Evolutionary conservation across 2,797 vertebrate species (phyloP), one percentile per base, ranked within the genome.

Genomic region (Falco columbarius): DNA sequence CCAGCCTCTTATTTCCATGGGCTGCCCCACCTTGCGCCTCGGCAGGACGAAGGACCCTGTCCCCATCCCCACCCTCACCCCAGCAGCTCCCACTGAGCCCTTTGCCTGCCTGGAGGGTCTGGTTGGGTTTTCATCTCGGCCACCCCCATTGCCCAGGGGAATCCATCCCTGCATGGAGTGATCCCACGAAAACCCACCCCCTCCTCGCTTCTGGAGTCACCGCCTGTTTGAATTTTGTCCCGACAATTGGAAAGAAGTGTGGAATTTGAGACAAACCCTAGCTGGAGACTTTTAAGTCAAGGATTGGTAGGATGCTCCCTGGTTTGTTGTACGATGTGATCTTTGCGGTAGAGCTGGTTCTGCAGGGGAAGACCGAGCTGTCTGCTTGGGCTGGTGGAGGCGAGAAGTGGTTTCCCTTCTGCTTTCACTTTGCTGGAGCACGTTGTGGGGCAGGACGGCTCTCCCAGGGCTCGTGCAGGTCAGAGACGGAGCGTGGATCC

Each of bases 271-370:
- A 46, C 59, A 7, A 55, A 6, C 7, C 12, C 14, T 27, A 3
- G 47, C n/a, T 42, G n/a, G 62, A 59, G 38, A 10, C 32, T 34
- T 34, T 21, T 47, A 61, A n/a, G 6, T 17, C 4, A 22, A 11
- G 61, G 18, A 1, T 74, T 47, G 1, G 1, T 30, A 10, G 68
- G 74, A 16, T 16, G 65, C 26, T 72, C 34, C 44, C 34, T 27
- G 2, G 30, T 11, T 51, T 27, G 42, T n/a, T 1, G 1, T 20
- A 8, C 2, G 8, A 14, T 23, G 34, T 0, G 0, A 13, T 26
- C 12, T 8, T 30, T 56, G 26, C 42, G 46, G 67, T 30, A 58
- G 13, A 38, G 72, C 72, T 75, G 81, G 72, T 26, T 61, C 40
- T 52, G 55, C 4, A 18, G 36, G 56, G 20, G 17, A 16, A 27